Evolutionary conservation across 2,797 vertebrate species (phyloP), one percentile per base, ranked within the genome.

Genomic region (Sebastes cheni): DNA sequence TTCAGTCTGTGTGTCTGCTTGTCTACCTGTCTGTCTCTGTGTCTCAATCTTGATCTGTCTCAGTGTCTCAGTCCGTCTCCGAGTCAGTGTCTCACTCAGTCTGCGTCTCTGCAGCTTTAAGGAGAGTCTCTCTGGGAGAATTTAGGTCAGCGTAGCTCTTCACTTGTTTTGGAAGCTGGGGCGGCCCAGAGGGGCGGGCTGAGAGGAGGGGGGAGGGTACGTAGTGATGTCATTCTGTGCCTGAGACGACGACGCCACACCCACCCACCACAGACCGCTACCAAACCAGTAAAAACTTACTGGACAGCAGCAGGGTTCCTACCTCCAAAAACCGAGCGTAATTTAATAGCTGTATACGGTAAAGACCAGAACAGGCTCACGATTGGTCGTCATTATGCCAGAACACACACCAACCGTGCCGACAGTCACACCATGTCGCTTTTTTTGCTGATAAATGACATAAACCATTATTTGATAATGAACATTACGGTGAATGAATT

Each of bases 81-180:
- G 61, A 34, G 20, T 46, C 18, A 58, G n/a, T 54, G 30, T 60
- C 11, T 25, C 36, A 5, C 23, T 56, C 14, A 36, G 29, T 62
- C 39, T 52, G 69, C 5, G 81, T 85, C 77, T 72, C 81, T 91
- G 84, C 74, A 78, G 83, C 90, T 91, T 89, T 87, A 88, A 90
- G 86, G 80, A 72, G 72, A 75, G 54, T 74, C 66, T 80, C 81
- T 64, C 74, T 60, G 75, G 79, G 65, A 67, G 81, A 87, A 92
- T 92, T 91, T 91, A 92, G 91, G 89, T 92, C 91, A 92, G 55
- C 10, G 18, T 55, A 2, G 74, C 5, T 66, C 54, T 58, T 79
- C 75, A 13, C 75, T 89, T 86, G 88, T 84, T 86, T 82, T 81
- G 77, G 75, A 69, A 75, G 80, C 80, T 62, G 84, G 78, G 82